Base-by-base conservation (phyloP, 2,113 vertebrate species). In the Zosterops hypoxanthus region DNA sequence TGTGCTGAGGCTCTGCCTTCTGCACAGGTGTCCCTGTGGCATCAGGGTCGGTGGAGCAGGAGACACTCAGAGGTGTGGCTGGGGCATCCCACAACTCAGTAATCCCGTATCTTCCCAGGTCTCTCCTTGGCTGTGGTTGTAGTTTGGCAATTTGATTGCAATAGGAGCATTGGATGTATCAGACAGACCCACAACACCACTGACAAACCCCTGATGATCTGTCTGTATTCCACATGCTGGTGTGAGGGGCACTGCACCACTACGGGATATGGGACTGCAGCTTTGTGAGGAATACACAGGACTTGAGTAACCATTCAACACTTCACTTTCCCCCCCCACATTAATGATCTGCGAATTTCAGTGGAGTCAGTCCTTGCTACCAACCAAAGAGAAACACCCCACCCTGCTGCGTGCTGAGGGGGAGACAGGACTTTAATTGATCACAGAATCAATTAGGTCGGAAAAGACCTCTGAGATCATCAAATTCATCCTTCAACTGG, bases 31-130 rank as follows among this genome's bases (percentile, higher is more conserved):
- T 22, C 41, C 49, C 64, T 52, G 55, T 3, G 2, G 21, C n/a
- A 24, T 14, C 36, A 12, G 47, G 56, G 52, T 9, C 53, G 13
- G 29, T 2, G 55, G 28, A 53, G 33, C n/a, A 53, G 39, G 57
- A 33, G 12, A 20, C 15, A 12, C 46, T 5, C 18, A 1, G 8
- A 50, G 25, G 11, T 14, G 53, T 33, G n/a, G 7, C 33, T 3
- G 7, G 44, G 56, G 49, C 53, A 25, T 12, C 69, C 46, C 42
- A 47, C 24, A 33, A 1, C 29, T 21, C 11, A 59, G 21, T 25
- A 14, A 0, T 29, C 47, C 41, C 5, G 0, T 12, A 1, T 6
- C 4, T 33, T 44, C 44, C n/a, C n/a, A 13, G 56, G 28, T 29
- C 52, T 66, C 34, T 14, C 1, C 0, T 2, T 20, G 44, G n/a